Percentiles rank a stretch among this genome's conserved stretches.
phyloP scores from a whole-genome alignment of 2,113 vertebrate genomes.

The Philantomba maxwellii region DNA sequence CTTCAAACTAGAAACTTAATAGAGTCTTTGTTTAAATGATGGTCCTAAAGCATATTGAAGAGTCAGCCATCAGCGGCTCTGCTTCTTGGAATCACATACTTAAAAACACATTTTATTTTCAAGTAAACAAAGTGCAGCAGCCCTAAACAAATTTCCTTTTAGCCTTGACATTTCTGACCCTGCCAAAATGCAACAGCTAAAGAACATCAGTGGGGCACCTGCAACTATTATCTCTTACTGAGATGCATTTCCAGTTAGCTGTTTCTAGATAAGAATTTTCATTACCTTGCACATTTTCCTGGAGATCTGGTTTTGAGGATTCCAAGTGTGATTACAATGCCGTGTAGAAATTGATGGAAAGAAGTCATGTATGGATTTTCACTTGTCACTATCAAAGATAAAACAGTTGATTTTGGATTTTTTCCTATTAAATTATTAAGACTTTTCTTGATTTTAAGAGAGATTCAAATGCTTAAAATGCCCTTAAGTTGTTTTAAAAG shows the following conservation, averaged over 20 bases:
- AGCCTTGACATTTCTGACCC: not conserved
- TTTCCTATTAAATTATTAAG: not conserved
- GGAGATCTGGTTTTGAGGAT: not conserved
- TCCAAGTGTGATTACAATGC: not conserved
- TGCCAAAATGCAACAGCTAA: not conserved
- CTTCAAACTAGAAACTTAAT: conserved; percentile 14
- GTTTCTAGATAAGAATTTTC: not conserved
- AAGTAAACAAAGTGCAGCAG: not conserved
- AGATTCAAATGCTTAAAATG: not conserved
- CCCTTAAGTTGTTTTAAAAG: not conserved
- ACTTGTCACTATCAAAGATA: not conserved
- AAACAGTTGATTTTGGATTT: not conserved
- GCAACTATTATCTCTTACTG: not conserved
- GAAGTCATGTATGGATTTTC: not conserved
- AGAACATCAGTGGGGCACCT: not conserved
- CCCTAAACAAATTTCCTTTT: not conserved
- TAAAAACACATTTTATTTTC: conserved; percentile 14
- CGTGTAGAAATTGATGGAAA: not conserved
- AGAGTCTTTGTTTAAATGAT: conserved; percentile 2
- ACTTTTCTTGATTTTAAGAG: conserved; percentile 1
- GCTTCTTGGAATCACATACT: not conserved
- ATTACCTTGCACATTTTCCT: not conserved
- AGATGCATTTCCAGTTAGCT: not conserved
- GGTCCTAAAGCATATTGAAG: not conserved
- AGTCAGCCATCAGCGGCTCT: not conserved